Evolutionary conservation across 2,113 vertebrate genomes (phyloP).

Genomic region (Phycodurus eques): DNA sequence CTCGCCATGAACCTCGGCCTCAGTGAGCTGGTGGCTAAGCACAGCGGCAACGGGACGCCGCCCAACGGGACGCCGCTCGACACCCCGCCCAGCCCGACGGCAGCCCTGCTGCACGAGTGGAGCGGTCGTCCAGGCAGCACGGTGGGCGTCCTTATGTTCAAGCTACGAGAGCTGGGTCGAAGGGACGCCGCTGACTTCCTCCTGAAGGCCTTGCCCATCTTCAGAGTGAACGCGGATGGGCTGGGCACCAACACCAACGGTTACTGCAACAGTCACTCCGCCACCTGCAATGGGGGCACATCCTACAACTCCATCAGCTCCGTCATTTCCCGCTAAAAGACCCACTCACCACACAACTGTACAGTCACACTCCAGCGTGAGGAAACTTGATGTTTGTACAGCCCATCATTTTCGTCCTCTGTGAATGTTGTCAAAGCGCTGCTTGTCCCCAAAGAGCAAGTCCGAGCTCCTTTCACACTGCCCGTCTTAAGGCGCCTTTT

Average conservation of each 20-base stretch:
- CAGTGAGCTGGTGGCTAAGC: conserved; percentile 89
- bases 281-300: conserved; percentile 89
- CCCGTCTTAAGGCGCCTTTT: background rate
- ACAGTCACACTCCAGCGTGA: background rate
- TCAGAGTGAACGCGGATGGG: conserved; percentile 86
- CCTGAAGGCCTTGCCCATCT: conserved; percentile 86
- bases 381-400: background rate
- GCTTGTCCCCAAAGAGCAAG: background rate
- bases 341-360: too few species aligned
- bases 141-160: conserved; percentile 86
- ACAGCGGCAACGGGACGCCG: conserved; percentile 76
- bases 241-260: conserved; percentile 63
- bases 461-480: background rate
- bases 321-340: conserved; percentile 87
- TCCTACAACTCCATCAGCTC: conserved; percentile 98
- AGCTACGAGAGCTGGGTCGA: conserved; percentile 91
- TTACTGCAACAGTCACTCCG: conserved; percentile 76
- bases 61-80: conserved; percentile 41
- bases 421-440: background rate
- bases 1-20: conserved; percentile 97
- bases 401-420: background rate
- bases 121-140: conserved; percentile 82
- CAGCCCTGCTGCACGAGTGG: conserved; percentile 89
- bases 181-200: conserved; percentile 94
- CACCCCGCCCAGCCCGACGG: conserved; percentile 83